These are phyloP conservation scores for Drosophila atripex DNA, from an alignment of 2,888 invertebrate species.

Conservation along the genomic window DNA sequence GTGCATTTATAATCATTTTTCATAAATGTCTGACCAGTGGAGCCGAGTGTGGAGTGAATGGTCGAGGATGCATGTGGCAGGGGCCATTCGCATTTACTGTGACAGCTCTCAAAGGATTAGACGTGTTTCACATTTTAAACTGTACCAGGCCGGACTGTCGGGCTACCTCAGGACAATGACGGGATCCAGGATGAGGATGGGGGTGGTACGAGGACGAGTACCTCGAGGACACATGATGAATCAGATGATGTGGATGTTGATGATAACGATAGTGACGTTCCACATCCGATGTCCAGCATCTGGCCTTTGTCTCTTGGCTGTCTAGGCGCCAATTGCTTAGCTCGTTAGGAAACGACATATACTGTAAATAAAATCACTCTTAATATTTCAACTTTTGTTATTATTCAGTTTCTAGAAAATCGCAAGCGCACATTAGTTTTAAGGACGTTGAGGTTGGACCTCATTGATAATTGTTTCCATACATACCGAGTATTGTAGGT, in stretches of 20 bases:
- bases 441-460: no score
- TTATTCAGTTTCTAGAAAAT: neutral
- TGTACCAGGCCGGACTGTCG: conserved; percentile 23
- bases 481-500: no score
- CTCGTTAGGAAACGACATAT: conserved; percentile 45
- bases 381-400: neutral
- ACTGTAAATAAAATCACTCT: neutral
- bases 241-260: conserved; percentile 21
- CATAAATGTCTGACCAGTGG: conserved; percentile 71
- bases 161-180: conserved; percentile 2
- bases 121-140: conserved; percentile 82
- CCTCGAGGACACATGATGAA: conserved; percentile 13
- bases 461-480: no score
- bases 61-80: neutral
- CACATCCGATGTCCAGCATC: conserved; percentile 23
- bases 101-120: conserved; percentile 82
- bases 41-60: neutral
- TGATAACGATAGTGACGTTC: conserved; percentile 24
- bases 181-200: conserved; percentile 13
- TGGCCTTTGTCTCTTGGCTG: conserved; percentile 44
- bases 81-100: conserved; percentile 66
- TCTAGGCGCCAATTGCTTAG: conserved; percentile 52
- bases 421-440: no score
- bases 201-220: no score
- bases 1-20: conserved; percentile 79